Conservation (phyloP, 2,888 invertebrate genomes). For the Acanthosepion esculentum region DNA sequence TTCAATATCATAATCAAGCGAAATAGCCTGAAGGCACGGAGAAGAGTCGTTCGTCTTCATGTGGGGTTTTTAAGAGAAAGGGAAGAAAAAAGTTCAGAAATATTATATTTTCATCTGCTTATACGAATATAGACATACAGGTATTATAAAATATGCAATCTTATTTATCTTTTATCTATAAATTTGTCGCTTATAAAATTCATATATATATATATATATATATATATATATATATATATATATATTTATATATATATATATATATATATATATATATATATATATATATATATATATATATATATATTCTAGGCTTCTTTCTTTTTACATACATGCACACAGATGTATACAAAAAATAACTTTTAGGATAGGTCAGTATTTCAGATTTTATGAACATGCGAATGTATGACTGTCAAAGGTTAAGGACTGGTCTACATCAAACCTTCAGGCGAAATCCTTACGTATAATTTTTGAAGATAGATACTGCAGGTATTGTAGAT, state of each 20-base stretch:
- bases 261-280: background rate
- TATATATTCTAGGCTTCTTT: background rate
- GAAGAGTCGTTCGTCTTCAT: background rate
- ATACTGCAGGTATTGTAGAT: too few relatives aligned
- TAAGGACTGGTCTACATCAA: too few relatives aligned
- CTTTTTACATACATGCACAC: too few relatives aligned
- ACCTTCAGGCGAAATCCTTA: too few relatives aligned
- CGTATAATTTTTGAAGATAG: too few relatives aligned
- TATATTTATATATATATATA: background rate
- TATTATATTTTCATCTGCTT: background rate
- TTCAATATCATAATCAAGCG: constrained; percentile 18
- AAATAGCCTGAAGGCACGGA: background rate
- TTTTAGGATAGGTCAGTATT: too few relatives aligned
- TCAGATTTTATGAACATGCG: too few relatives aligned
- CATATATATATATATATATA: too few relatives aligned
- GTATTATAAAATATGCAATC: background rate
- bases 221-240: background rate
- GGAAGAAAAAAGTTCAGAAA: background rate
- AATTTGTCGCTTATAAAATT: background rate
- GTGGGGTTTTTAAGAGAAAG: background rate
- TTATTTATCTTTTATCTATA: background rate
- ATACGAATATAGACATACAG: background rate
- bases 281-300: background rate
- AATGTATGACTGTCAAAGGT: too few relatives aligned
- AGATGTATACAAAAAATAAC: too few relatives aligned